These are phyloP conservation scores for Lottia gigantea DNA, from an alignment of 2,888 invertebrate genomes.

Conservation along the genomic window DNA sequence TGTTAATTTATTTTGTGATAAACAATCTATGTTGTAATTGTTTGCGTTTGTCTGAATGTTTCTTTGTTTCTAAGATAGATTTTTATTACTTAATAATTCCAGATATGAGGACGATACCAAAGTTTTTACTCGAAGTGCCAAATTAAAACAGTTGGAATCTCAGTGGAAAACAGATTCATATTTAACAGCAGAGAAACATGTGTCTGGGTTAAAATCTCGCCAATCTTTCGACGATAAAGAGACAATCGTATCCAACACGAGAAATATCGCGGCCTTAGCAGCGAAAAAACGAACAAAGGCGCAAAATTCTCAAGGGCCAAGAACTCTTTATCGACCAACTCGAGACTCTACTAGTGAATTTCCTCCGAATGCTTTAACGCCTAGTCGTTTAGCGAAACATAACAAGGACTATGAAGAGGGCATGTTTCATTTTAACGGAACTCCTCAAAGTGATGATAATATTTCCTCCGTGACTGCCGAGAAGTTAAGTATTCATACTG, in stretches of 20 bases:
- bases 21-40: no score
- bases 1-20: no score
- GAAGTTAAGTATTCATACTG: slow-evolving; percentile 43
- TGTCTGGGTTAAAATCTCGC: neutral
- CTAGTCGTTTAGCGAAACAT: slow-evolving; percentile 61
- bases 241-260: slow-evolving; percentile 56
- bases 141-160: slow-evolving; percentile 41
- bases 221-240: slow-evolving; percentile 45
- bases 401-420: slow-evolving; percentile 49
- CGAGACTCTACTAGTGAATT: slow-evolving; percentile 23
- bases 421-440: slow-evolving; percentile 24
- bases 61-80: no score
- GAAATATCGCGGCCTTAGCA: slow-evolving; percentile 63
- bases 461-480: slow-evolving; percentile 39
- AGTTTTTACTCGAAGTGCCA: slow-evolving; percentile 56
- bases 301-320: slow-evolving; percentile 40
- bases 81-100: slow-evolving; percentile 20
- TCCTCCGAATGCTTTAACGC: slow-evolving; percentile 46
- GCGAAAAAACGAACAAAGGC: slow-evolving; percentile 55
- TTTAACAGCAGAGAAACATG: neutral
- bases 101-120: slow-evolving; percentile 42
- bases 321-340: slow-evolving; percentile 44
- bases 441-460: slow-evolving; percentile 49
- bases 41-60: neutral
- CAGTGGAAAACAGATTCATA: slow-evolving; percentile 5